Evolutionary conservation across 2,113 vertebrate species (phyloP).

Genomic region (Callipepla squamata): DNA sequence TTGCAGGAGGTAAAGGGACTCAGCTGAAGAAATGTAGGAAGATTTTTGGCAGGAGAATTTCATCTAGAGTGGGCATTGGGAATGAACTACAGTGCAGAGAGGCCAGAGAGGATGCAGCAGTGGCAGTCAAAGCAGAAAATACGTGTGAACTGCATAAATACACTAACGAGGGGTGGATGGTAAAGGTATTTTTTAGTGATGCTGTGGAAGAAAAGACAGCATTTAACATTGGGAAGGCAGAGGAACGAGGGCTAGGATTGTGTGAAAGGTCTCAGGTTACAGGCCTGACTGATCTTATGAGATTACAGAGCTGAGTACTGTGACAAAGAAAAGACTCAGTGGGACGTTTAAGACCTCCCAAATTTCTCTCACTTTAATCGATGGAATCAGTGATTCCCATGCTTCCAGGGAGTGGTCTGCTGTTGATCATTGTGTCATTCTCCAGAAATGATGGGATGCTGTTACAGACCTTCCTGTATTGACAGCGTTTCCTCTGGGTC

Average conservation of each 20-base stretch:
- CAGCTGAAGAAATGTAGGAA: not conserved
- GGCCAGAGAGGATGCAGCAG: not conserved
- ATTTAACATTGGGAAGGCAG: not conserved
- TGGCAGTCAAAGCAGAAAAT: not conserved
- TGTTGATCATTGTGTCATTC: not conserved
- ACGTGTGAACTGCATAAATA: not conserved
- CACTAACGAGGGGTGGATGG: not conserved
- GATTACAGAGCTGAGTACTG: not conserved
- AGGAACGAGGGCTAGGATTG: not conserved
- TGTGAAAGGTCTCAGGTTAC: not conserved
- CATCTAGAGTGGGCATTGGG: not conserved
- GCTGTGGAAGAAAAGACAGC: not conserved
- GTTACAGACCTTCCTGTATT: not conserved
- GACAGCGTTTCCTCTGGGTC: slow-evolving; percentile 1
- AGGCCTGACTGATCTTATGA: not conserved
- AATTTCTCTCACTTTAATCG: not conserved
- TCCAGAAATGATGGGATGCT: not conserved
- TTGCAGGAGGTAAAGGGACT: not conserved
- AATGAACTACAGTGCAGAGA: not conserved
- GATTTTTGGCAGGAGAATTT: not conserved
- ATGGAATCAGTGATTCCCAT: not conserved
- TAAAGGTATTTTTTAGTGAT: not conserved
- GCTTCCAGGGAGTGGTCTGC: not conserved
- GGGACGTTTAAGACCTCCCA: not conserved
- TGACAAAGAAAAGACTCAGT: not conserved